Conservation (phyloP, 2,797 vertebrate species). For the Enteromius mattozi region DNA sequence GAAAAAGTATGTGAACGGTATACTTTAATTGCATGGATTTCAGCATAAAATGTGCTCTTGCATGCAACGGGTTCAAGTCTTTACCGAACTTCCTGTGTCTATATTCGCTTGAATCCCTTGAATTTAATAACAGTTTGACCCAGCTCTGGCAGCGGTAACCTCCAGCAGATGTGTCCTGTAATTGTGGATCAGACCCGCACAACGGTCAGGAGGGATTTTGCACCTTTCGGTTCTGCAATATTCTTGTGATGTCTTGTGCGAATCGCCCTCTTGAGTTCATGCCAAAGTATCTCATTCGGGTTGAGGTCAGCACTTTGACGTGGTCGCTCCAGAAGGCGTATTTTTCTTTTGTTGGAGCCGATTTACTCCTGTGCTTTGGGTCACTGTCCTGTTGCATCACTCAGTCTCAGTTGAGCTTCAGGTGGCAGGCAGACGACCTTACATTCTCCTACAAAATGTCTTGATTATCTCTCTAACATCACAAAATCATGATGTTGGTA, state of each 20-base stretch:
- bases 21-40: neutral
- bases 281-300: slow-evolving; percentile 25
- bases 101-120: neutral
- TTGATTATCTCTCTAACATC: neutral
- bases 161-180: slow-evolving; percentile 20
- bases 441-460: neutral
- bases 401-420: slow-evolving; percentile 1
- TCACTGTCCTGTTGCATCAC: slow-evolving; percentile 23
- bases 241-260: neutral
- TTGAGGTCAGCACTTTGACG: slow-evolving; percentile 13
- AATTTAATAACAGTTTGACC: slow-evolving; percentile 5
- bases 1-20: neutral
- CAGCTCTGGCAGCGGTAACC: neutral
- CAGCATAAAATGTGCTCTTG: neutral
- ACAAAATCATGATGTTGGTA: neutral
- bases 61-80: neutral
- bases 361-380: slow-evolving; percentile 24
- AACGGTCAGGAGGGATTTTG: slow-evolving; percentile 19
- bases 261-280: slow-evolving; percentile 32
- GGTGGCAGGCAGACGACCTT: neutral
- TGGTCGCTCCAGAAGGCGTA: slow-evolving; percentile 15
- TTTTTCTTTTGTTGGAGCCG: slow-evolving; percentile 2
- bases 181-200: slow-evolving; percentile 6
- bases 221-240: slow-evolving; percentile 20
- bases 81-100: neutral